Conservation (phyloP, 2,888 invertebrate species). For the Melipona beecheii region DNA sequence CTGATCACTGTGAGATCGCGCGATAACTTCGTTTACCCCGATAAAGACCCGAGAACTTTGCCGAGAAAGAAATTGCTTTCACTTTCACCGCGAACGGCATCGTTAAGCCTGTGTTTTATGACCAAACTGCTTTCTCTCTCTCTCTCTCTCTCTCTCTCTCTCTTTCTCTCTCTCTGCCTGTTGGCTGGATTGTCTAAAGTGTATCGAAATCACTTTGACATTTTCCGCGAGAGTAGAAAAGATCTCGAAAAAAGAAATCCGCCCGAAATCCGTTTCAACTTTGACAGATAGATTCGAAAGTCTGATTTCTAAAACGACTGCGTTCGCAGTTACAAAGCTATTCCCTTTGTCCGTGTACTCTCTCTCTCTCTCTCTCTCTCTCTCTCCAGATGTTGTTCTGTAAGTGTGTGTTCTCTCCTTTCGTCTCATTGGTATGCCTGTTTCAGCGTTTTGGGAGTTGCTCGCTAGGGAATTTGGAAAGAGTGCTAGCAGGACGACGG, state of each 20-base stretch:
- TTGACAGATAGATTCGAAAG: slow-evolving; percentile 19
- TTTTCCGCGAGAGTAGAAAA: background rate
- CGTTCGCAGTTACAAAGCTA: slow-evolving; percentile 59
- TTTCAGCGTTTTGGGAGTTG: slow-evolving; percentile 72
- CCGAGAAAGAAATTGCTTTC: slow-evolving; percentile 45
- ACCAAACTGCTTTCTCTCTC: slow-evolving; percentile 18
- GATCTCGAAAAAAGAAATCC: too few relatives aligned
- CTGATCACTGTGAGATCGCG: slow-evolving; percentile 73
- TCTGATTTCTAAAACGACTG: slow-evolving; percentile 41
- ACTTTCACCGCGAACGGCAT: slow-evolving; percentile 37
- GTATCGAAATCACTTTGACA: background rate
- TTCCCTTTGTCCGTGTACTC: background rate
- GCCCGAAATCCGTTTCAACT: background rate
- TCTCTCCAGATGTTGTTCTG: slow-evolving; percentile 8
- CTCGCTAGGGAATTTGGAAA: slow-evolving; percentile 66
- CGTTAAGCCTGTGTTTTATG: slow-evolving; percentile 41
- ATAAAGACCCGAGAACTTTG: slow-evolving; percentile 55
- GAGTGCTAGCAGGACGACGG: slow-evolving; percentile 64
- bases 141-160: too few relatives aligned
- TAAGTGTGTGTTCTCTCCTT: slow-evolving; percentile 23
- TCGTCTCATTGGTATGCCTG: slow-evolving; percentile 78
- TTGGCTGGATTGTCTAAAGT: too few relatives aligned
- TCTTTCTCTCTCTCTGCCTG: too few relatives aligned
- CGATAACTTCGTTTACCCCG: slow-evolving; percentile 66
- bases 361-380: background rate